These are phyloP conservation scores for Erebia ligea DNA, from an alignment of 2,888 invertebrate genomes.

Conservation along the genomic window DNA sequence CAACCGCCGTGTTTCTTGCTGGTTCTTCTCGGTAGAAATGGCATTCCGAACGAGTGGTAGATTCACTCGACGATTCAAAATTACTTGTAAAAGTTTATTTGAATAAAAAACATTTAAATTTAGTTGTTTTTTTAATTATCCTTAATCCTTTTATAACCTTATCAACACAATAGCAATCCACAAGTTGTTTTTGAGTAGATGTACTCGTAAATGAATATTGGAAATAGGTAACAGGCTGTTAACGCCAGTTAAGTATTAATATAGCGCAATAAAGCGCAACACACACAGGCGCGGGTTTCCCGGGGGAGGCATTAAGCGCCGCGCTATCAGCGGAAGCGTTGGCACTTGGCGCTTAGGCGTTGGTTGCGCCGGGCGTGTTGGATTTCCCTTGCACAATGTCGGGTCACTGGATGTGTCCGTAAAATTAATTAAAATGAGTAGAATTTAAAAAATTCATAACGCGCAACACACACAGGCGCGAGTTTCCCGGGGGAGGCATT, in stretches of 20 bases:
- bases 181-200: too few species aligned
- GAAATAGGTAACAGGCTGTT: neutral
- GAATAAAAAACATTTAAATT: too few species aligned
- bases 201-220: neutral
- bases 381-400: constrained; percentile 38
- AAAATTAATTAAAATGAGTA: too few species aligned
- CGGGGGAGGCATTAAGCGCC: constrained; percentile 41
- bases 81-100: too few species aligned
- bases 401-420: constrained; percentile 26
- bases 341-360: constrained; percentile 47
- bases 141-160: too few species aligned
- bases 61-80: too few species aligned
- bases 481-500: constrained; percentile 40
- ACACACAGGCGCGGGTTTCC: neutral
- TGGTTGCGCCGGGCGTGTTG: constrained; percentile 40
- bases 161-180: too few species aligned
- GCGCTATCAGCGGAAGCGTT: constrained; percentile 44
- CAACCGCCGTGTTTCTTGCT: too few species aligned
- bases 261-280: constrained; percentile 11
- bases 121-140: too few species aligned
- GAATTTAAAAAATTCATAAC: too few species aligned
- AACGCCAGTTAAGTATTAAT: neutral
- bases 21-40: too few species aligned
- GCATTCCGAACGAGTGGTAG: too few species aligned
- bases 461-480: neutral